Base-by-base conservation (phyloP, 1,140 invertebrate genomes). In the Drosophila kikkawai region DNA sequence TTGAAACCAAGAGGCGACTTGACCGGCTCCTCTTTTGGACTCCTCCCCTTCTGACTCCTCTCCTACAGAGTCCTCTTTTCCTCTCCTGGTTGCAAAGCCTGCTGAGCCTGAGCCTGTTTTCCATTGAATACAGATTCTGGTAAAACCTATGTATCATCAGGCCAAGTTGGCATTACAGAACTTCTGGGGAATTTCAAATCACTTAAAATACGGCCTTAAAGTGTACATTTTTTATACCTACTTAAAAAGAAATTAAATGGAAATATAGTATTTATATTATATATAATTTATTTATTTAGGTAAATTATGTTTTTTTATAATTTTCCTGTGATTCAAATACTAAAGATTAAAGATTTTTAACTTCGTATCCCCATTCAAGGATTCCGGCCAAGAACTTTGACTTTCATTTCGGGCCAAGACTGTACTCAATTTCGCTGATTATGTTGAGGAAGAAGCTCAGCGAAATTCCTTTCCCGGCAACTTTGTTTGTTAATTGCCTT, bases 401-500 rank as follows among this genome's bases (percentile, higher is more conserved):
- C 17, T 6, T 9, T 7, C 7, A 37, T 19, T 22, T 22, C 34
- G 4, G 13, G 7, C 7, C 50, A 50, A 17, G 12, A 56, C 50
- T 41, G 36, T 34, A 57, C 41, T 59, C 32, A 7, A 19, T 45
- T 37, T 59, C 17, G 32, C 58, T 15, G 39, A 39, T 34, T 37
- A 22, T 53, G 19, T 37, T n/a, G 15, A n/a, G 19, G 4, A 19
- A 19, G 34, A 1, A 55, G 51, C 29, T 34, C 29, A 19, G 29
- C n/a, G 51, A 15, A 22, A n/a, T 32, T 63, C 34, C 42, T 22
- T 7, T 34, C 13, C 22, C 39, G 29, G 12, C 6, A 69, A 47
- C 68, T 47, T 73, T 73, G 53, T 47, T 73, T 73, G 53, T 73
- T 73, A 73, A 73, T 73, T 73, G 69, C 69, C 69, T 67, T 41